A percentile compares a stretch with the other conserved stretches of the same genome.
Evolutionary conservation across 2,113 vertebrate genomes (phyloP).

Genomic region (Oncorhynchus mykiss): DNA sequence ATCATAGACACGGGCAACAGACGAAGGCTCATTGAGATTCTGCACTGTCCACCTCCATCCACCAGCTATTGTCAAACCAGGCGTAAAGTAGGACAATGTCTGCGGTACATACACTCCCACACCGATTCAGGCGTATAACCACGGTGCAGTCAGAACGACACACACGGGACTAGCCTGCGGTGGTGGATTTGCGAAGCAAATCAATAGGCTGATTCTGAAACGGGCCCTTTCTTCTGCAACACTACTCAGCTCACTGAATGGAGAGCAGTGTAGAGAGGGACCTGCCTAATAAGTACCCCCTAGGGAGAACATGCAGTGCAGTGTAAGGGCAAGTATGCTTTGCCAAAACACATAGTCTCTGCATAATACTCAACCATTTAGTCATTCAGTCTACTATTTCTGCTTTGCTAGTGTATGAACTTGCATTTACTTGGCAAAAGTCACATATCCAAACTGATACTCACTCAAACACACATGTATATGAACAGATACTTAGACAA

Average conservation of each 20-base stretch:
- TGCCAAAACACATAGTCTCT: no score
- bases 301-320: neutral
- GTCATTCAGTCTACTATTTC: no score
- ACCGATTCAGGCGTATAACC: constrained; percentile 3
- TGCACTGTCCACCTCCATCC: neutral
- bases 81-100: constrained; percentile 38
- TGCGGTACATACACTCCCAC: constrained; percentile 3
- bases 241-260: neutral
- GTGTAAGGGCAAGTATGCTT: neutral
- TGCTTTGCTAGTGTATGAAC: no score
- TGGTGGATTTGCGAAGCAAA: constrained; percentile 16
- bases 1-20: constrained; percentile 27
- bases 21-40: constrained; percentile 32
- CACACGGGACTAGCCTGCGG: neutral
- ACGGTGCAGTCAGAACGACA: constrained; percentile 3
- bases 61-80: constrained; percentile 31
- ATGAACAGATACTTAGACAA: neutral
- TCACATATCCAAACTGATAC: constrained; percentile 12
- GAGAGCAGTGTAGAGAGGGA: neutral
- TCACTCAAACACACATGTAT: neutral
- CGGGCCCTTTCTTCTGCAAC: neutral
- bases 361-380: no score
- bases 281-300: neutral
- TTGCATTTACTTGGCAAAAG: neutral
- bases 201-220: constrained; percentile 13